A percentile compares a stretch with the other conserved stretches of the same genome.
These are phyloP conservation scores for Hylaeus anthracinus DNA, from an alignment of 1,140 invertebrate genomes.

Conservation along the genomic window DNA sequence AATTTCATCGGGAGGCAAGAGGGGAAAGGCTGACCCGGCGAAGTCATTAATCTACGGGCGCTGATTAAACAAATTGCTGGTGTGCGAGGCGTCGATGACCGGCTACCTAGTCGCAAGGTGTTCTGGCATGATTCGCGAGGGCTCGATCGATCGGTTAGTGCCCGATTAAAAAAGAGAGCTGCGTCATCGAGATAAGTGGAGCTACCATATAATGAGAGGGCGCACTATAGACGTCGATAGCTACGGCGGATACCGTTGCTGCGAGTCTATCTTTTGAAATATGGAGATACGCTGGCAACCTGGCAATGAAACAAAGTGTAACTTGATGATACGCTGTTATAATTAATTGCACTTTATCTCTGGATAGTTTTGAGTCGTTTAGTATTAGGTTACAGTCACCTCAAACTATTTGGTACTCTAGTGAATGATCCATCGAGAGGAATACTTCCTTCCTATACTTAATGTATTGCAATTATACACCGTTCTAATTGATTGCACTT, in stretches of 20 bases:
- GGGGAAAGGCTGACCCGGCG: background rate
- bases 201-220: constrained; percentile 63
- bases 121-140: constrained; percentile 44
- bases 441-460: too few species aligned
- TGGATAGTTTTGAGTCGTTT: background rate
- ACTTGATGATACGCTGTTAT: constrained; percentile 41
- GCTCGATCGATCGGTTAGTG: constrained; percentile 56
- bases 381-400: background rate
- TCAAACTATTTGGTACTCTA: background rate
- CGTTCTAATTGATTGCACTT: too few species aligned
- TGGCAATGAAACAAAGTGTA: constrained; percentile 40
- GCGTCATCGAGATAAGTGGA: constrained; percentile 62
- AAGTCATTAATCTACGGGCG: constrained; percentile 45
- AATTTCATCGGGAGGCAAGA: background rate
- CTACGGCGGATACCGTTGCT: constrained; percentile 13
- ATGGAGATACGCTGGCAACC: constrained; percentile 27
- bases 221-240: constrained; percentile 44
- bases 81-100: constrained; percentile 32
- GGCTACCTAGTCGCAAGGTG: constrained; percentile 49
- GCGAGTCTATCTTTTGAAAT: constrained; percentile 38
- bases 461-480: too few species aligned
- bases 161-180: constrained; percentile 56
- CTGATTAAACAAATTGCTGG: constrained; percentile 54
- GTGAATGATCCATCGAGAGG: background rate
- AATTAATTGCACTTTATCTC: constrained; percentile 52